Base-by-base conservation (phyloP, 1,140 invertebrate genomes). In the Laodelphax striatellus region DNA sequence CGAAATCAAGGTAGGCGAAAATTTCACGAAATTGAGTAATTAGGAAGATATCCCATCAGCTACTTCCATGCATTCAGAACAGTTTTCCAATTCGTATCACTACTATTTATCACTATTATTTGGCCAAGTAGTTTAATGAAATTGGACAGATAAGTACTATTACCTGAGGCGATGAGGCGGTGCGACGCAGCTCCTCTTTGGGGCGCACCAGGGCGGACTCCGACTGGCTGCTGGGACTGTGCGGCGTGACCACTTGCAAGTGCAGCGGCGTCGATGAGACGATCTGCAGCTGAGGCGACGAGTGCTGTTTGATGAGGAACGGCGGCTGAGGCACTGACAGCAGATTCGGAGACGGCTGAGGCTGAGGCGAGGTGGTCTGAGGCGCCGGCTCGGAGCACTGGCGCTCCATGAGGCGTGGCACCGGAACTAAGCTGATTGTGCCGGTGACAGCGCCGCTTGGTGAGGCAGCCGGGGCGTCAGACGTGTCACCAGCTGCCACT, bases 221-320 rank as follows among this genome's bases (percentile, higher is more conserved):
- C 11, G 22, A n/a, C 31, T 44, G 46, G 14, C 24, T 34, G 17
- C 31, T 52, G 46, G 56, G n/a, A n/a, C n/a, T n/a, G n/a, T n/a
- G n/a, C n/a, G n/a, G n/a, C n/a, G n/a, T 44, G 22, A 44, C 42
- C n/a, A 22, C 5, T 28, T 57, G 43, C 21, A 57, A 43, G 42
- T 63, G 55, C 9, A 31, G 52, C 58, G 34, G 62, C 59, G 16
- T 57, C 55, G n/a, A 58, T 52, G 28, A 31, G 14, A 58, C 56
- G 24, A 24, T 31, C 56, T 58, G 77, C 58, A 83, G 64, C 42
- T 82, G 63, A 2, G 82, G 82, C 71, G 83, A 81, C 8, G 82
- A 84, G 66, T 83, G 80, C 66, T 84, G 83, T 65, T 85, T 85
- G 13, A 79, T 77, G 55, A 84, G 69, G 64, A 78, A 79, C 8